Evolutionary conservation across 2,797 vertebrate genomes (phyloP).

Genomic region (Phalloptychus januarius): DNA sequence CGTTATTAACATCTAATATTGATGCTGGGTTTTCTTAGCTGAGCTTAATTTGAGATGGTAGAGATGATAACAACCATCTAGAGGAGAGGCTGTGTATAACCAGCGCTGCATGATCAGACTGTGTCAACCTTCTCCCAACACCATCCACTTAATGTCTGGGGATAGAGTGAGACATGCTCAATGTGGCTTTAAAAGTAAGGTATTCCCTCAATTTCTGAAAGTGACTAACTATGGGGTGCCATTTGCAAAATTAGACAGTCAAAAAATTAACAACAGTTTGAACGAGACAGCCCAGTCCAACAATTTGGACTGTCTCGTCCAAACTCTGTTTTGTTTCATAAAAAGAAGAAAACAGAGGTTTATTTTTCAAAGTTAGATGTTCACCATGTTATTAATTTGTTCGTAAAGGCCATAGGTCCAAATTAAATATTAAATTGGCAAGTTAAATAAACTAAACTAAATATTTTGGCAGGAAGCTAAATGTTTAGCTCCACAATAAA

Average conservation of each 20-base stretch:
- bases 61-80: constrained; percentile 68
- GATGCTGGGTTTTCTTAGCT: constrained; percentile 75
- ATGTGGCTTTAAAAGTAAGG: constrained; percentile 43
- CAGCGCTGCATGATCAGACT: constrained; percentile 47
- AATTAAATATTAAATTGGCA: neutral
- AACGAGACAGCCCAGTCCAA: neutral
- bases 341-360: neutral
- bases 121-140: constrained; percentile 41
- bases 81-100: constrained; percentile 66
- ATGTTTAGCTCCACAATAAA: neutral
- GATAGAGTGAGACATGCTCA: constrained; percentile 31
- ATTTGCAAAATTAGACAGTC: neutral
- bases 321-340: neutral
- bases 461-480: neutral
- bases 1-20: constrained; percentile 82
- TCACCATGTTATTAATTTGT: neutral
- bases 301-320: too few species aligned
- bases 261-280: neutral
- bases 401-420: neutral
- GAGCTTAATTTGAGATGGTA: constrained; percentile 78
- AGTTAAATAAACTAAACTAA: neutral
- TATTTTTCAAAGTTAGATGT: too few species aligned
- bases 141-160: constrained; percentile 39
- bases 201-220: constrained; percentile 26
- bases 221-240: neutral